A percentile compares a stretch with the other conserved stretches of the same genome.
Conservation (phyloP, 2,888 invertebrate species). For the Polydrusus tereticollis region DNA sequence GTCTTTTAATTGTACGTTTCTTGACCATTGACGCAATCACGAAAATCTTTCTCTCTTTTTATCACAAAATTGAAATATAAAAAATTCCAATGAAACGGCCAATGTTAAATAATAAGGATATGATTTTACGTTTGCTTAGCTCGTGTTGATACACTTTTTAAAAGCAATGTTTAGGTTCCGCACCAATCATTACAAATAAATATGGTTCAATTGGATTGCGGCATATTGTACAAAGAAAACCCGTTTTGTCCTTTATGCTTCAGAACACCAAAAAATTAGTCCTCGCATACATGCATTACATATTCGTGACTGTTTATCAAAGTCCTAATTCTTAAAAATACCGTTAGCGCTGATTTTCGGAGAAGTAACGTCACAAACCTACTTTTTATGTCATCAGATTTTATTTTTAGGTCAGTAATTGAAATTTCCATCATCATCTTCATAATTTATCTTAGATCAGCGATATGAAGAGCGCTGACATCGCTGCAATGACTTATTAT, state of each 20-base stretch:
- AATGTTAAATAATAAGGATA: no score
- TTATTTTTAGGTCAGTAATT: no score
- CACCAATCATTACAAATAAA: background rate
- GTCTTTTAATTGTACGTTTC: no score
- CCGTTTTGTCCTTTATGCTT: conserved; percentile 49
- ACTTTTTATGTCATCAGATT: no score
- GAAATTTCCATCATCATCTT: no score
- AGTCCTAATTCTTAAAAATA: background rate
- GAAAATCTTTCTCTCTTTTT: no score
- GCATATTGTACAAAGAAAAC: conserved; percentile 25
- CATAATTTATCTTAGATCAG: no score
- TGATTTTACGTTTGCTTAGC: background rate
- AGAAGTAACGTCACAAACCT: background rate
- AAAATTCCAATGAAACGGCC: no score
- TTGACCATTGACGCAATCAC: no score
- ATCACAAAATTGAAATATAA: no score
- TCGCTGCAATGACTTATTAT: no score
- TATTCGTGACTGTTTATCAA: conserved; percentile 13
- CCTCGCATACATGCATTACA: conserved; percentile 9
- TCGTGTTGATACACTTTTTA: background rate
- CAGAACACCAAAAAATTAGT: conserved; percentile 43
- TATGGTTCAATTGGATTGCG: conserved; percentile 19
- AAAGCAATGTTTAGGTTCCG: background rate
- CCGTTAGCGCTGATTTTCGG: background rate
- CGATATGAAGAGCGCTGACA: no score